Conservation (phyloP, 2,888 invertebrate genomes). For the Phlogophora meticulosa region DNA sequence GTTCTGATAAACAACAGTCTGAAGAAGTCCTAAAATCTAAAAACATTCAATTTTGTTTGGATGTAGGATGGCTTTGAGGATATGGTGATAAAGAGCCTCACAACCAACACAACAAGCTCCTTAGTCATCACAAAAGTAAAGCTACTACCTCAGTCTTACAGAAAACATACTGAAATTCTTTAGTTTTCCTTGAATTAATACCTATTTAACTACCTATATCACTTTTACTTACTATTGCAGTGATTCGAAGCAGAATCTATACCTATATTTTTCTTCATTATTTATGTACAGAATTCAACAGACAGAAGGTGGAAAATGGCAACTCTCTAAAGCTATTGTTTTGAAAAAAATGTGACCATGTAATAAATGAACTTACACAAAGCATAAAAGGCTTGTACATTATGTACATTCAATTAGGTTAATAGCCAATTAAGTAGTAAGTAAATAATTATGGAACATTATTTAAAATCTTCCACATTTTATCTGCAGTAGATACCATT, state of each 20-base stretch:
- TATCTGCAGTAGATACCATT: constrained; percentile 19
- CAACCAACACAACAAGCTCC: too few relatives aligned
- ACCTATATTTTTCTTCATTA: constrained; percentile 1
- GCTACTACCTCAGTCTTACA: neutral
- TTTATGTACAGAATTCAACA: neutral
- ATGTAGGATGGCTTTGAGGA: too few relatives aligned
- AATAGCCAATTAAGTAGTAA: constrained; percentile 28
- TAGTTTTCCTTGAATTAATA: constrained; percentile 15
- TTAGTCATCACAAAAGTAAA: neutral
- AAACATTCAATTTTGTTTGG: too few relatives aligned
- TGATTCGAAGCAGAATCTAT: neutral
- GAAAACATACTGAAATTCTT: neutral
- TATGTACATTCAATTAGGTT: constrained; percentile 17
- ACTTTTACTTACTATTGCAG: neutral
- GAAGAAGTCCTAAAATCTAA: too few relatives aligned
- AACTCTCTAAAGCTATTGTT: neutral
- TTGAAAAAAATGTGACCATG: neutral
- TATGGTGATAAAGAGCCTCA: too few relatives aligned
- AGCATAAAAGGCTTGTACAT: neutral
- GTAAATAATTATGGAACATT: constrained; percentile 14
- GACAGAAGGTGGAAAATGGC: neutral
- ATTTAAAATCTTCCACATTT: constrained; percentile 19
- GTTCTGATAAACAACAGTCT: too few relatives aligned
- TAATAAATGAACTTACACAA: constrained; percentile 21
- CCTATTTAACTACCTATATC: neutral